Evolutionary conservation across 2,113 vertebrate species (phyloP).

Genomic region (Cynocephalus volans): DNA sequence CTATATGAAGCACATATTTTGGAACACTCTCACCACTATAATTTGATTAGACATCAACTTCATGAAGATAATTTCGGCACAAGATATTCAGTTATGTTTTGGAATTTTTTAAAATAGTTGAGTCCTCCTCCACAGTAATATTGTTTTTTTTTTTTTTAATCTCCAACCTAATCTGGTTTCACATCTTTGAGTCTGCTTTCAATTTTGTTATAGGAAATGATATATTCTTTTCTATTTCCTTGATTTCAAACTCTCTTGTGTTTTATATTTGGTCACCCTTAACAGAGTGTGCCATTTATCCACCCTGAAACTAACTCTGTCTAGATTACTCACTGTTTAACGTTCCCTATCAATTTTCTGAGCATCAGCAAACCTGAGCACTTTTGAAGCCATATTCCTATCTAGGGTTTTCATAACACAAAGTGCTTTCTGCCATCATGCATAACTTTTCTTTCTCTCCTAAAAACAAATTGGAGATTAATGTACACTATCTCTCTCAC

Average conservation of each 20-base stretch:
- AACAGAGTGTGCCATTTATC: slow-evolving; percentile 67
- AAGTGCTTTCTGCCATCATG: slow-evolving; percentile 13
- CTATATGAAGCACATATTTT: not conserved
- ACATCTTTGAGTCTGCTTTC: slow-evolving; percentile 37
- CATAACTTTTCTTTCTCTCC: slow-evolving; percentile 56
- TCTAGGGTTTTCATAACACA: not conserved
- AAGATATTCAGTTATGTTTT: not conserved
- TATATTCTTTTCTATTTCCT: slow-evolving; percentile 2
- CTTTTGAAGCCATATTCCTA: slow-evolving; percentile 14
- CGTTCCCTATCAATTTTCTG: slow-evolving; percentile 67
- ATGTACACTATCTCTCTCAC: slow-evolving; percentile 38
- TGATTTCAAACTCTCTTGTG: not conserved
- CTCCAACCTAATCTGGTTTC: slow-evolving; percentile 33
- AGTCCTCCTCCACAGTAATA: not conserved
- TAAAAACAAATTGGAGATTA: slow-evolving; percentile 72
- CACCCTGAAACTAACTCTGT: slow-evolving; percentile 17
- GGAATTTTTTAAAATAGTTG: not conserved
- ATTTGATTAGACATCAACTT: not conserved
- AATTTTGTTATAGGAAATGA: slow-evolving; percentile 59
- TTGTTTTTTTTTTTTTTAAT: slow-evolving; percentile 60
- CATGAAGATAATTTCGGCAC: not conserved
- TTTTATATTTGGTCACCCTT: slow-evolving; percentile 67
- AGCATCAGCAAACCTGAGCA: slow-evolving; percentile 57
- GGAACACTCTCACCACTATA: not conserved
- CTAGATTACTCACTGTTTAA: slow-evolving; percentile 58